These are phyloP conservation scores for Agapostemon virescens DNA, from an alignment of 2,888 invertebrate genomes.

Conservation along the genomic window DNA sequence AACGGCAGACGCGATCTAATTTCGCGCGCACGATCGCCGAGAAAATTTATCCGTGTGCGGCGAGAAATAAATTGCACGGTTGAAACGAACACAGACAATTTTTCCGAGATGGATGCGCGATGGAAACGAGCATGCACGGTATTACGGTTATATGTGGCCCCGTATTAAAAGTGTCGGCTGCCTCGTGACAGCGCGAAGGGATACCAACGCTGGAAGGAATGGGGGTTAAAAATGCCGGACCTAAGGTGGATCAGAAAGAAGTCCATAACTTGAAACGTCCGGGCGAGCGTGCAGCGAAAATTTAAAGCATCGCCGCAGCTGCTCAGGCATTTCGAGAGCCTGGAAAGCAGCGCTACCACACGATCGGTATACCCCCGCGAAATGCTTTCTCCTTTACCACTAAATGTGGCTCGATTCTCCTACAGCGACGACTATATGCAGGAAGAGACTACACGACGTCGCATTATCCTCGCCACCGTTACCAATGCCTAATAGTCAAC, in stretches of 20 bases:
- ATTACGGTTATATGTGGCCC: constrained; percentile 49
- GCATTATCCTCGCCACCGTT: too few relatives aligned
- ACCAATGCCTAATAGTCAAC: too few relatives aligned
- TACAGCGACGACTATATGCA: too few relatives aligned
- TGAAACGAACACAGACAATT: constrained; percentile 50
- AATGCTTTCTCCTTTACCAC: too few relatives aligned
- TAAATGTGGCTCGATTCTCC: too few relatives aligned
- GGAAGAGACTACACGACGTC: too few relatives aligned
- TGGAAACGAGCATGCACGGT: constrained; percentile 47
- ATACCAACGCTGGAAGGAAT: background rate
- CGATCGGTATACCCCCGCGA: too few relatives aligned
- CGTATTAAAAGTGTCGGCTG: constrained; percentile 64
- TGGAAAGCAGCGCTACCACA: too few relatives aligned
- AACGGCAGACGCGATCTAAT: constrained; percentile 29
- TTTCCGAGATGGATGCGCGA: constrained; percentile 49
- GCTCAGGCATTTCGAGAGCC: constrained; percentile 40
- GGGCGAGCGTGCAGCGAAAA: constrained; percentile 70
- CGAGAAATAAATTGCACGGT: constrained; percentile 40
- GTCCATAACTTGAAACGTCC: constrained; percentile 73
- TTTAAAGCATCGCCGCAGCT: constrained; percentile 71
- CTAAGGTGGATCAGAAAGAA: constrained; percentile 61
- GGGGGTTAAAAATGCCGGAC: constrained; percentile 64
- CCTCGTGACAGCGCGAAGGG: constrained; percentile 6
- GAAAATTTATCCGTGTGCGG: constrained; percentile 41
- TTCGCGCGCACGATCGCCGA: constrained; percentile 35